A percentile compares a stretch with the other conserved stretches of the same genome.
Evolutionary conservation across 1,140 invertebrate species (phyloP).

Genomic region (Sycophaga agraensis): DNA sequence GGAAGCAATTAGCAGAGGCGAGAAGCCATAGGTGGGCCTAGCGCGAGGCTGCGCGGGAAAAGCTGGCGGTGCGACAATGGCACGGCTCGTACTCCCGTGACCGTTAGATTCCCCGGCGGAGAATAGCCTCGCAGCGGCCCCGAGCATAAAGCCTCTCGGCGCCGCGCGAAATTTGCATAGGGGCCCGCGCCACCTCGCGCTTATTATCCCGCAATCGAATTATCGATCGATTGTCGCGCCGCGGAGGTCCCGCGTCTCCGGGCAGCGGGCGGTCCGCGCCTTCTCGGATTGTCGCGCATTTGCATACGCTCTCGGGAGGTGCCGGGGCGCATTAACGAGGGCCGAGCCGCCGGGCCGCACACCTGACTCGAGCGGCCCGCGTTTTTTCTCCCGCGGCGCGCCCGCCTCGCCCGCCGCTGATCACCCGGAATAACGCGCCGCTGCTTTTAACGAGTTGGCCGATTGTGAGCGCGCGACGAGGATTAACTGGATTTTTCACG

Average conservation of each 20-base stretch:
- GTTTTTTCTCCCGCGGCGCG: too few species aligned
- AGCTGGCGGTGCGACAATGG: neutral
- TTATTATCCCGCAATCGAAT: conserved; percentile 53
- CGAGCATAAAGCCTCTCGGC: neutral
- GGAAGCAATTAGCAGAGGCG: too few species aligned
- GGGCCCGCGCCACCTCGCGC: conserved; percentile 45
- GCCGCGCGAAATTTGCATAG: conserved; percentile 53
- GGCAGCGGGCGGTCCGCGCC: conserved; percentile 27
- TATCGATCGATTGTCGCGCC: conserved; percentile 52
- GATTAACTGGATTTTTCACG: conserved; percentile 23
- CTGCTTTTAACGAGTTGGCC: too few species aligned
- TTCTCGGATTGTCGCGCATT: conserved; percentile 6
- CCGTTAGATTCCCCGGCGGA: neutral
- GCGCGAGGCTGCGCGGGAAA: neutral
- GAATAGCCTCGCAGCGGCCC: neutral
- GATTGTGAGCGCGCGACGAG: neutral
- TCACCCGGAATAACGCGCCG: too few species aligned
- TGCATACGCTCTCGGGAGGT: conserved; percentile 10
- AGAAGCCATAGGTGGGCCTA: too few species aligned
- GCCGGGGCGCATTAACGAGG: too few species aligned
- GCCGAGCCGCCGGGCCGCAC: too few species aligned
- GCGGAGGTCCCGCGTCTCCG: conserved; percentile 31
- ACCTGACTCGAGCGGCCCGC: too few species aligned
- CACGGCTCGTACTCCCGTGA: neutral
- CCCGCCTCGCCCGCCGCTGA: too few species aligned